phyloP scores from a whole-genome alignment of 2,797 vertebrate species.

The Tinamus major region DNA sequence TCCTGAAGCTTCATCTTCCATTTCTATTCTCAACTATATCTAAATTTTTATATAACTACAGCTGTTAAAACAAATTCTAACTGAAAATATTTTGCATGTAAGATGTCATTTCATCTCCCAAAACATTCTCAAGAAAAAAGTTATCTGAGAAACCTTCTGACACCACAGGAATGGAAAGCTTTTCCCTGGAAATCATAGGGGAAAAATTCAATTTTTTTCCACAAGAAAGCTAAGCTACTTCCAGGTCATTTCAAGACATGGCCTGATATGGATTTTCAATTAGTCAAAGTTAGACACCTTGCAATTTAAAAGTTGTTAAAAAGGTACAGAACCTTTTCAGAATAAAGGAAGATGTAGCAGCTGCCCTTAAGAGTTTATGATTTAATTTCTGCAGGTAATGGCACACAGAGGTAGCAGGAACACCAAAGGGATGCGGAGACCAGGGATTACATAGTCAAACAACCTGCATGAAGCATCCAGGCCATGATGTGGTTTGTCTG shows the following conservation, averaged over 20 bases:
- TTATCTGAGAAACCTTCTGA: not conserved
- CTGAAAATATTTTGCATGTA: not conserved
- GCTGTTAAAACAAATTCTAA: not conserved
- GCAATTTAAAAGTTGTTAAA: not conserved
- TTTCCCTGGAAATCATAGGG: not conserved
- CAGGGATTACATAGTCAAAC: not conserved
- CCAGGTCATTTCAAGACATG: not conserved
- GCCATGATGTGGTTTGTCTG: not conserved
- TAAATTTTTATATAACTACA: not conserved
- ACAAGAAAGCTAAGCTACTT: not conserved
- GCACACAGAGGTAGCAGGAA: not conserved
- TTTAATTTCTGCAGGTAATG: not conserved
- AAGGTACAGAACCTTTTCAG: not conserved
- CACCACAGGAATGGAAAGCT: not conserved
- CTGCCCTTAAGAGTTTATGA: not conserved
- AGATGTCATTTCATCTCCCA: not conserved
- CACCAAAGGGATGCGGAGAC: not conserved
- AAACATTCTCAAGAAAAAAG: not conserved
- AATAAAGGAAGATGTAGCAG: not conserved
- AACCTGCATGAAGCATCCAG: not conserved
- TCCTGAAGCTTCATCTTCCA: not conserved
- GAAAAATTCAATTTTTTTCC: not conserved
- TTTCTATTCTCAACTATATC: not conserved
- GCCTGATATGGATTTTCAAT: not conserved
- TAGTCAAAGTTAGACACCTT: not conserved